Conservation (phyloP, 2,797 vertebrate genomes). For the Sebastes diploproa region DNA sequence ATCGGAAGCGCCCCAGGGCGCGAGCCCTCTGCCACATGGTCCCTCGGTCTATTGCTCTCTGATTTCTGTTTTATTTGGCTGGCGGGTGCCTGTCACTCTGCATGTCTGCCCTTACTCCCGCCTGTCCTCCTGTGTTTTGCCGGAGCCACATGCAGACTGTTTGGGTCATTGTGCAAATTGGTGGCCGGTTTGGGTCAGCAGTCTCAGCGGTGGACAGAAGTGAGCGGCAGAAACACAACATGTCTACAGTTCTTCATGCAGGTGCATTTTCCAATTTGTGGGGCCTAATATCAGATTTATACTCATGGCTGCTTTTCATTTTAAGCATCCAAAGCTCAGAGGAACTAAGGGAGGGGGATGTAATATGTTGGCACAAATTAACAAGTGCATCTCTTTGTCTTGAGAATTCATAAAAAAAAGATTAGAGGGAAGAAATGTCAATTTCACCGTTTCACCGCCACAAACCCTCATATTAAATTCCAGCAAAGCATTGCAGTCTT, state of each 20-base stretch:
- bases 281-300: neutral
- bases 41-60: conserved; percentile 37
- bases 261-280: neutral
- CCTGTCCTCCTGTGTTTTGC: neutral
- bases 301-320: neutral
- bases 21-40: conserved; percentile 50
- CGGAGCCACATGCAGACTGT: neutral
- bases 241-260: neutral
- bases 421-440: neutral
- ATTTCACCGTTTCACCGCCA: neutral
- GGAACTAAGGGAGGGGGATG: neutral
- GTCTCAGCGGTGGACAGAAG: neutral
- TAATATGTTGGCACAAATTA: neutral
- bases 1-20: conserved; percentile 19
- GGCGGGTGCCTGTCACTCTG: conserved; percentile 27
- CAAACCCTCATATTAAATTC: neutral
- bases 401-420: neutral
- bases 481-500: conserved; percentile 3
- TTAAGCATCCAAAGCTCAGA: neutral
- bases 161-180: conserved; percentile 29
- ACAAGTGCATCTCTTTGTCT: neutral
- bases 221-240: neutral
- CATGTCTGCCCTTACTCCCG: neutral
- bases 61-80: conserved; percentile 36
- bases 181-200: conserved; percentile 32